Evolutionary conservation across 2,888 invertebrate genomes (phyloP), one percentile per base, ranked within the genome.

Genomic region (Yponomeuta malinellus): DNA sequence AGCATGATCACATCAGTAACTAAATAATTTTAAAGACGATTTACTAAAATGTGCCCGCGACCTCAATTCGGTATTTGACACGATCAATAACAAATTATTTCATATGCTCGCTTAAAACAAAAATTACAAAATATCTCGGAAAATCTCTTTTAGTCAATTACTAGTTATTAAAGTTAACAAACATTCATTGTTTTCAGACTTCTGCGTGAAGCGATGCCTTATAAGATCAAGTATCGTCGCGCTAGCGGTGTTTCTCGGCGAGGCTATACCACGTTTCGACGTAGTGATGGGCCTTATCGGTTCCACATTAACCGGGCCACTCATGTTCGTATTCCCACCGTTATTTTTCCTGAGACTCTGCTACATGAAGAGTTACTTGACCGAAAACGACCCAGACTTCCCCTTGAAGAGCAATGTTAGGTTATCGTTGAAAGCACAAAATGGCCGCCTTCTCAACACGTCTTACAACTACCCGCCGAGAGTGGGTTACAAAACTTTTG

Each of bases 271-370:
- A 0, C 93, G 95, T 74, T 97, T 98, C 81, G 97, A 97, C 78
- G 90, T 97, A 31, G 95, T 98, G 12, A 96, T 98, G 95, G 95
- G 97, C 2, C 88, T 98, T 0, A 94, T 98, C 10, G 98, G 98
- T 0, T 97, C 97, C 5, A 95, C 96, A 0, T 92, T 98, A 5
- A 96, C 96, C 0, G 96, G 97, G 0, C 96, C 97, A 0, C 86
- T 97, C 12, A 95, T 97, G 77, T 98, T 97, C 76, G 94, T 98
- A 72, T 93, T 97, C 72, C 98, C 98, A 0, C 96, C 97, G 0
- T 76, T 97, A 65, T 94, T 98, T 79, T 97, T 97, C 83, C 88
- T 95, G 0, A 95, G 94, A 81, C 94, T 96, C 10, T 86, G 93
- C 70, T 90, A 91, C 70, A 88, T 95, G 76, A 89, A 85, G 68